Percentiles rank a stretch among this genome's conserved stretches.
These are phyloP conservation scores for Protonemura montana DNA, from an alignment of 2,888 invertebrate genomes.

Conservation along the genomic window DNA sequence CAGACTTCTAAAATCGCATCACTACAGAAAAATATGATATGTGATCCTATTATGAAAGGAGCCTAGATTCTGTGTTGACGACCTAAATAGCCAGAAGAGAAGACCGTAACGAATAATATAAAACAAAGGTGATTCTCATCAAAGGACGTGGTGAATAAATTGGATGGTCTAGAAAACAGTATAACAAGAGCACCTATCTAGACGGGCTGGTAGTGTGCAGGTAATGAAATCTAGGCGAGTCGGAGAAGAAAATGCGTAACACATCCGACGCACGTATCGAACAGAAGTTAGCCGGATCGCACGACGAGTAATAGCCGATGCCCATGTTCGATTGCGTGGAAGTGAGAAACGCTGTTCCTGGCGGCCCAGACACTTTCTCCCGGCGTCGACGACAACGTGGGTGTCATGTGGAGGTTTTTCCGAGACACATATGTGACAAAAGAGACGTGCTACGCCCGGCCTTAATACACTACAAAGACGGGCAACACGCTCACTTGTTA, in stretches of 20 bases:
- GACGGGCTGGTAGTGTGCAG: neutral
- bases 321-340: neutral
- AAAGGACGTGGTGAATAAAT: constrained; percentile 16
- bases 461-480: neutral
- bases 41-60: neutral
- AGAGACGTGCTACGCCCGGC: neutral
- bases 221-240: neutral
- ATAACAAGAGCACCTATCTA: neutral
- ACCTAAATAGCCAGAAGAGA: constrained; percentile 33
- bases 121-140: constrained; percentile 32
- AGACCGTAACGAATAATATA: constrained; percentile 30
- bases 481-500: neutral
- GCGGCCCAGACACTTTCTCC: constrained; percentile 17
- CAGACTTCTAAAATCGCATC: neutral
- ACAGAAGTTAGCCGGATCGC: neutral
- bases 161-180: constrained; percentile 17
- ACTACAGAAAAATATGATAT: neutral
- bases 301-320: neutral
- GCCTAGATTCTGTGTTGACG: constrained; percentile 31
- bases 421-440: constrained; percentile 24
- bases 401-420: constrained; percentile 29
- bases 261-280: neutral
- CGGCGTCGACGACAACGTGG: constrained; percentile 19
- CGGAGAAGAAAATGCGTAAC: neutral
- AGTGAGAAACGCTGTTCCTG: constrained; percentile 7